Evolutionary conservation across 1,140 invertebrate species (phyloP).

Genomic region (Drosophila lacteicornis): DNA sequence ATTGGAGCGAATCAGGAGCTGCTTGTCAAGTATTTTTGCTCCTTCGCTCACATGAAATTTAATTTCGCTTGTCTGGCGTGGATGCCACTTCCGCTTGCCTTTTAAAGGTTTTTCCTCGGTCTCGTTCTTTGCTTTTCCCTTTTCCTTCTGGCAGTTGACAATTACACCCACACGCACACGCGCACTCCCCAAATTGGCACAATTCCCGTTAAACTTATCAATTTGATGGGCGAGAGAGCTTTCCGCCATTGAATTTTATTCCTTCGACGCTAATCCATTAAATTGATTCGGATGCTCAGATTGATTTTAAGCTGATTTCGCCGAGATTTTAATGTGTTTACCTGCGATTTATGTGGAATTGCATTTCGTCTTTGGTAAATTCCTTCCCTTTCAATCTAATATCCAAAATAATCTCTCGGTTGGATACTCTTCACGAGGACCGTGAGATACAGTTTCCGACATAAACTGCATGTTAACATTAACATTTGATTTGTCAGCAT

Average conservation of each 20-base stretch:
- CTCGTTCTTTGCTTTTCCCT: constrained; percentile 3
- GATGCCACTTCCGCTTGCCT: constrained; percentile 60
- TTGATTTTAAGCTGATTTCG: constrained; percentile 78
- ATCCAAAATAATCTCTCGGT: constrained; percentile 23
- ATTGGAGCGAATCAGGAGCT: constrained; percentile 63
- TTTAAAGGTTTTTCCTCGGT: constrained; percentile 55
- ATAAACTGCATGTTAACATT: constrained; percentile 67
- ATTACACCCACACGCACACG: constrained; percentile 36
- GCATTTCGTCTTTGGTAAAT: constrained; percentile 39
- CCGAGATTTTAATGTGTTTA: constrained; percentile 64
- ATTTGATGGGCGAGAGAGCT: constrained; percentile 66
- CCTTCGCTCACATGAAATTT: constrained; percentile 54
- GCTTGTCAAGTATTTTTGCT: constrained; percentile 47
- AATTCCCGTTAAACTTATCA: constrained; percentile 80
- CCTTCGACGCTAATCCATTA: constrained; percentile 73
- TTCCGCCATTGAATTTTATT: constrained; percentile 53
- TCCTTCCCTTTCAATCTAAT: constrained; percentile 4
- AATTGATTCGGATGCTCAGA: constrained; percentile 74
- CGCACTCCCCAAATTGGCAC: constrained; percentile 68
- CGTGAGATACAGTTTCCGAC: constrained; percentile 51
- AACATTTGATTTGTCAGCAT: constrained; percentile 79
- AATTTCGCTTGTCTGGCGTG: constrained; percentile 77
- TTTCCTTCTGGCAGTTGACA: constrained; percentile 50
- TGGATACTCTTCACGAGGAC: neutral
- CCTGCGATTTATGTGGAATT: constrained; percentile 58